Conservation (phyloP, 2,113 vertebrate genomes). For the Craseonycteris thonglongyai region DNA sequence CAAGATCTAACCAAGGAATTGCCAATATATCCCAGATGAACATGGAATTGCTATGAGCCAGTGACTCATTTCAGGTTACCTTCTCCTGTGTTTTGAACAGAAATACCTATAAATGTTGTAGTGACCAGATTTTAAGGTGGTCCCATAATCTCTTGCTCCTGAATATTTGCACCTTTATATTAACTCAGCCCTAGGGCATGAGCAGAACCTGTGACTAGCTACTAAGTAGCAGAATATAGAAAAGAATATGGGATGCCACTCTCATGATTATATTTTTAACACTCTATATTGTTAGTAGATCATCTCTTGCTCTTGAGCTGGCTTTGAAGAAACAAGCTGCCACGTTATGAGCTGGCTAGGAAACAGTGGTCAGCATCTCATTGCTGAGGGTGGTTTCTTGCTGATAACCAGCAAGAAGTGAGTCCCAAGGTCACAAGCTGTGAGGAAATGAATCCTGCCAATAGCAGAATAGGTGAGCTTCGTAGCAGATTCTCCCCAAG, state of each 20-base stretch:
- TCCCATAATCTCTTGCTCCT: neutral
- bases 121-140: neutral
- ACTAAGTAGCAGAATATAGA: neutral
- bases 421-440: neutral
- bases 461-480: neutral
- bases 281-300: neutral
- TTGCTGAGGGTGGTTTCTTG: neutral
- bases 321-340: neutral
- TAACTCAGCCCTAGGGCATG: neutral
- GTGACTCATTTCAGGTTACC: neutral
- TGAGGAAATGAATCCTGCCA: neutral
- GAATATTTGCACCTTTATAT: neutral
- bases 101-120: neutral
- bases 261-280: neutral
- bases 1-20: neutral
- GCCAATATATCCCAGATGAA: neutral
- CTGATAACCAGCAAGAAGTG: neutral
- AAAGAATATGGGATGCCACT: neutral
- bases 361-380: neutral
- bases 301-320: neutral
- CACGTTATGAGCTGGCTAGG: neutral
- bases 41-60: neutral
- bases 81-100: neutral
- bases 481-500: neutral
- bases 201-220: neutral